Evolutionary conservation across 2,888 invertebrate species (phyloP), one percentile per base, ranked within the genome.

Genomic region (Pteria penguin): DNA sequence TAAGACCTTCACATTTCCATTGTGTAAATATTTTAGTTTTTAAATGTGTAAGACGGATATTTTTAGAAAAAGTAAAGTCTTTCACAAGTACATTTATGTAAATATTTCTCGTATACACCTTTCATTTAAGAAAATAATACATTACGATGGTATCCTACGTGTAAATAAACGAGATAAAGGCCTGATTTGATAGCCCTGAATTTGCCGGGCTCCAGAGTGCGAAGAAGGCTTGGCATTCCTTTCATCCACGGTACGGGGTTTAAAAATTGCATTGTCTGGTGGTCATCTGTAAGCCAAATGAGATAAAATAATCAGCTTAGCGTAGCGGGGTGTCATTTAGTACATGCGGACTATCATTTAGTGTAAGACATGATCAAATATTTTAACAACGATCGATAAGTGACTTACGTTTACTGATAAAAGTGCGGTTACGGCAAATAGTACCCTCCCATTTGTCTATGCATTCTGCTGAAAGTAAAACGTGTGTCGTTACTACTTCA

Each of bases 341-440:
- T n/a, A n/a, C n/a, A n/a, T n/a, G n/a, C n/a, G n/a, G n/a, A n/a
- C n/a, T n/a, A n/a, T n/a, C n/a, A n/a, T n/a, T n/a, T n/a, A 2
- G 4, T 52, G 52, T 52, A 52, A n/a, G n/a, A n/a, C n/a, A n/a
- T n/a, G n/a, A n/a, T n/a, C n/a, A n/a, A n/a, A n/a, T n/a, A n/a
- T n/a, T n/a, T n/a, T n/a, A n/a, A n/a, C n/a, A n/a, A n/a, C n/a
- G n/a, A n/a, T n/a, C n/a, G n/a, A n/a, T n/a, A 45, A 14, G 18
- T 45, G 2, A 24, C 67, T 26, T 67, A 73, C 73, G 31, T 24
- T 45, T 3, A 65, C 67, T 67, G n/a, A 32, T 60, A 61, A 58
- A 73, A 5, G 73, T 73, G n/a, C 67, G 58, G 33, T 73, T 73
- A 52, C 73, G 26, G 31, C 73, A 73, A 3, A 73, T 52, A 27